Evolutionary conservation across 2,113 vertebrate species (phyloP), one percentile per base, ranked within the genome.

Genomic region (Lepus timidus): DNA sequence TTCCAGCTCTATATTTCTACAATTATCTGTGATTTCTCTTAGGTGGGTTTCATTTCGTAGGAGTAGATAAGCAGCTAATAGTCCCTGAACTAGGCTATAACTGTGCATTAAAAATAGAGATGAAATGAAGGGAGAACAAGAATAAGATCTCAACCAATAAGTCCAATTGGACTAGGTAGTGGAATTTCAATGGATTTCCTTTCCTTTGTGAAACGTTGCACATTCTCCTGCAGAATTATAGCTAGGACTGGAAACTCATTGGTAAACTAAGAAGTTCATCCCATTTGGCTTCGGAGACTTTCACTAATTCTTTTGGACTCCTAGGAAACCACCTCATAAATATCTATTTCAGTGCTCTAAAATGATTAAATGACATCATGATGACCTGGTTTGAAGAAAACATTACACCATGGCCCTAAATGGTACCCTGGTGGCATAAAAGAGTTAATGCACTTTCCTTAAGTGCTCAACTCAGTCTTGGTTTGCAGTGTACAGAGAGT

Each of bases 371-470:
- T 97, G 95, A 96, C 93, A 96, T 96, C 91, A 96, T 91, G 65
- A 96, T 96, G 95, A 96, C 94, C 90, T 96, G 79, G 84, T 92
- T 97, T 96, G 95, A 97, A 90, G 87, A 91, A 93, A 94, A 95
- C 94, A 85, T 96, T 97, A 88, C 88, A 90, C 88, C 74, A 92
- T 52, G 82, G 51, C 64, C 44, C 93, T 96, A 94, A 97, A 97
- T 94, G 91, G 67, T 86, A 95, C 95, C 76, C 96, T 96, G 25
- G 97, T 94, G 96, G 91, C 91, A n/a, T 73, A 78, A 92, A 89
- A 85, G 95, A 95, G 95, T 96, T 95, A 96, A 97, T 96, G 94
- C 55, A 90, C 82, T 94, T 92, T 96, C 75, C 75, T 78, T 96
- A 97, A 97, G 96, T 97, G 96, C 83, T 39, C 85, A 95, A 84